phyloP scores from a whole-genome alignment of 1,140 invertebrate species.

The Bradynema listronoti region DNA sequence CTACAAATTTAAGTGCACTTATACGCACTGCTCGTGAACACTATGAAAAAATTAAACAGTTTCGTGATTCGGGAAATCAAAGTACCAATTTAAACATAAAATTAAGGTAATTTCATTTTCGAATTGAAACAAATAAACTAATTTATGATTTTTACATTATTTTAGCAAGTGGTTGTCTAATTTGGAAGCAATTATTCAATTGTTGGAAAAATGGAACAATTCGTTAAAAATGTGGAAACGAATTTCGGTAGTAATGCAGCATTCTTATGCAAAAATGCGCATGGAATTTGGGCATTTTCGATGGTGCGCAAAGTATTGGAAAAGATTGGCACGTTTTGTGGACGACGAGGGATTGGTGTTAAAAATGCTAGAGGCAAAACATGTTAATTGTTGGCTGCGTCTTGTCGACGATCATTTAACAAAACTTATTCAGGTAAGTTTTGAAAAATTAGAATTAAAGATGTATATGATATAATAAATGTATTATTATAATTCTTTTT shows the following conservation, averaged over 20 bases:
- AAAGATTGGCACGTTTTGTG: slow-evolving; percentile 28
- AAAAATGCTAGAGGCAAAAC: slow-evolving; percentile 32
- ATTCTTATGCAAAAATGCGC: slow-evolving; percentile 30
- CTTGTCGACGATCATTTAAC: slow-evolving; percentile 28
- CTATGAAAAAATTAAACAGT: slow-evolving; percentile 25
- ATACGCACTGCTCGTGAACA: slow-evolving; percentile 24
- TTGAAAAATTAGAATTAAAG: not conserved
- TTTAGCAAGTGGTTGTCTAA: slow-evolving; percentile 30
- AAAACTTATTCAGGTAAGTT: slow-evolving; percentile 23
- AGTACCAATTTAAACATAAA: slow-evolving; percentile 24
- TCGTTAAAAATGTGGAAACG: slow-evolving; percentile 28
- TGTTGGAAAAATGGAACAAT: slow-evolving; percentile 32
- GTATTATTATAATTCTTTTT: slow-evolving; percentile 12
- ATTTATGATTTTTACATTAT: no score
- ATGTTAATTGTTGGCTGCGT: slow-evolving; percentile 29
- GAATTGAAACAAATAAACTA: not conserved
- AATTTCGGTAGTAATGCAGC: slow-evolving; percentile 22
- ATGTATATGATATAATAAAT: not conserved
- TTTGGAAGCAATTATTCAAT: slow-evolving; percentile 1
- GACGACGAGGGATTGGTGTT: slow-evolving; percentile 32
- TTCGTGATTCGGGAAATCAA: slow-evolving; percentile 27
- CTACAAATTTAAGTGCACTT: slow-evolving; percentile 21
- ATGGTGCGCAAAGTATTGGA: slow-evolving; percentile 29
- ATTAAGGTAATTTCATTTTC: slow-evolving; percentile 23
- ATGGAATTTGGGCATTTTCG: slow-evolving; percentile 34